Evolutionary conservation across 2,797 vertebrate genomes (phyloP).

Genomic region (Pampus argenteus): DNA sequence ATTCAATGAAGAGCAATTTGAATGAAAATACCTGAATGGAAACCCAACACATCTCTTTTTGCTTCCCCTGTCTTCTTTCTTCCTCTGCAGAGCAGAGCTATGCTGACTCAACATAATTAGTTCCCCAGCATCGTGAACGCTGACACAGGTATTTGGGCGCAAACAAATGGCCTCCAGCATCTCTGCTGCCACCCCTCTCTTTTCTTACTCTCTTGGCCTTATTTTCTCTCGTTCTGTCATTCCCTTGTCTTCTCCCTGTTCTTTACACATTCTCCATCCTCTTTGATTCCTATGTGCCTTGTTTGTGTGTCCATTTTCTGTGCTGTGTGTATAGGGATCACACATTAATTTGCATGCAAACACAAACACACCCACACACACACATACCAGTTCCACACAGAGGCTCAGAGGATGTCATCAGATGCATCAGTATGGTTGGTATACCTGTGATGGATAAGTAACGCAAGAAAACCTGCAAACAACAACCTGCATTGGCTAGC

Average conservation of each 20-base stretch:
- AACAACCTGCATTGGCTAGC: background rate
- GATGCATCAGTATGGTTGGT: background rate
- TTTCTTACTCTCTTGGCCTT: background rate
- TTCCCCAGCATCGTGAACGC: constrained; percentile 55
- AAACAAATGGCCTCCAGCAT: constrained; percentile 60
- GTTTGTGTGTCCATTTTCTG: background rate
- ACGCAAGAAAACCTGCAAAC: background rate
- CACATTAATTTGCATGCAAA: background rate
- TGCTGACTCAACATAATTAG: constrained; percentile 74
- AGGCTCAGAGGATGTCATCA: background rate
- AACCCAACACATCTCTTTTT: constrained; percentile 23
- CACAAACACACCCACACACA: background rate
- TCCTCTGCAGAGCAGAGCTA: constrained; percentile 55
- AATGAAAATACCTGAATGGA: constrained; percentile 20
- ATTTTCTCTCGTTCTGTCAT: background rate
- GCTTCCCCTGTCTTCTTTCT: constrained; percentile 29
- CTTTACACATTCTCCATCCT: background rate
- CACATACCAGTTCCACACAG: background rate
- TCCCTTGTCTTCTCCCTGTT: background rate
- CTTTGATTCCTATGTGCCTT: background rate
- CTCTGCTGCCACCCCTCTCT: constrained; percentile 17
- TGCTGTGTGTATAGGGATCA: background rate
- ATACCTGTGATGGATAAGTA: background rate
- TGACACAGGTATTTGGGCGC: constrained; percentile 71
- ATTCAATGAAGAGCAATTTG: background rate